These are phyloP conservation scores for Taxidea taxus DNA, from an alignment of 2,113 vertebrate species.

Conservation along the genomic window DNA sequence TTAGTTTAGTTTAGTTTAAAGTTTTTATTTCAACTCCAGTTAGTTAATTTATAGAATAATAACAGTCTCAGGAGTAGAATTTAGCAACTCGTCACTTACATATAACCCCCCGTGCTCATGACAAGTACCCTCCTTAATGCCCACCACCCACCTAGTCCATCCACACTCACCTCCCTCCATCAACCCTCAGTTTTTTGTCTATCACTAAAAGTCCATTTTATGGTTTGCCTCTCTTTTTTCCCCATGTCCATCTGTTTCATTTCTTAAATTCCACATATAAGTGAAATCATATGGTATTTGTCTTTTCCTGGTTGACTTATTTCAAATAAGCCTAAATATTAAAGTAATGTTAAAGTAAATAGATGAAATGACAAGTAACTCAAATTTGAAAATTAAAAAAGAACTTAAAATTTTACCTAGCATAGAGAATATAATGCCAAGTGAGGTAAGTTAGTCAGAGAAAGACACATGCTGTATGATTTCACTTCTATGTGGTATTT, in stretches of 20 bases:
- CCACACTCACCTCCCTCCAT: neutral
- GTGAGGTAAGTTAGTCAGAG: neutral
- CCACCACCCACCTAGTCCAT: neutral
- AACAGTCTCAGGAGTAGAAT: neutral
- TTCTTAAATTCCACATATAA: neutral
- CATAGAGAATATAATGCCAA: neutral
- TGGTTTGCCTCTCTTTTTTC: neutral
- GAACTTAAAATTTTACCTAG: neutral
- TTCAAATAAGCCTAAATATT: neutral
- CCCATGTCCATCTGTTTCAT: neutral
- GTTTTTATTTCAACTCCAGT: neutral
- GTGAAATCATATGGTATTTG: neutral
- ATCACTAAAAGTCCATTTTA: neutral
- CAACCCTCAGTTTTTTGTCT: neutral
- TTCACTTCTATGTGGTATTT: neutral
- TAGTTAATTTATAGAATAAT: neutral
- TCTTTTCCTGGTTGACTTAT: neutral
- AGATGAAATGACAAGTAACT: neutral
- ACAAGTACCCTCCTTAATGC: neutral
- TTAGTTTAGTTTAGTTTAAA: neutral
- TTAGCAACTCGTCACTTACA: neutral
- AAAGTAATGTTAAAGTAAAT: neutral
- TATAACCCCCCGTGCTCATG: neutral
- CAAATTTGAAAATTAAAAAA: neutral
- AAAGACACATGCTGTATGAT: neutral